Evolutionary conservation across 2,797 vertebrate species (phyloP).

Genomic region (Dendrocincla tyrannina): DNA sequence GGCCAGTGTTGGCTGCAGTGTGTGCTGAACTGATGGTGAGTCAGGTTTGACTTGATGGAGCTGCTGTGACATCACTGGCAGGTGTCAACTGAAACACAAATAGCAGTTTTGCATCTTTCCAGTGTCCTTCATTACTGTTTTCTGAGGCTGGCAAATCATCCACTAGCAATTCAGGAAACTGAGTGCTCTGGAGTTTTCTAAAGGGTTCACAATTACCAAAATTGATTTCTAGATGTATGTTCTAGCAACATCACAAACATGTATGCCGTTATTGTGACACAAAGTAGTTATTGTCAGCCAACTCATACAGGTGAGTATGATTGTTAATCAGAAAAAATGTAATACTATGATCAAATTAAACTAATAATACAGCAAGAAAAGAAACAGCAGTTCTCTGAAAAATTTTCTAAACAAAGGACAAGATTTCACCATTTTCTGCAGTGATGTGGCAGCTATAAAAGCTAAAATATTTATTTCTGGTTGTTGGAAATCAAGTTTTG

Average conservation of each 20-base stretch:
- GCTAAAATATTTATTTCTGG: background rate
- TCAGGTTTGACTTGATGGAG: background rate
- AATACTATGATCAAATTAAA: background rate
- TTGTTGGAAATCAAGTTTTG: background rate
- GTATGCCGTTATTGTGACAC: background rate
- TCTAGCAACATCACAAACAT: background rate
- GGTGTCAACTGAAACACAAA: background rate
- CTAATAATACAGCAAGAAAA: background rate
- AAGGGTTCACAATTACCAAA: background rate
- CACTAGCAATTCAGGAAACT: background rate
- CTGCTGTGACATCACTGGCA: background rate
- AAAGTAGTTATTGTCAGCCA: background rate
- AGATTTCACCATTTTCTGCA: background rate
- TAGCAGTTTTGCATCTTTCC: background rate
- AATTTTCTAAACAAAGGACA: background rate
- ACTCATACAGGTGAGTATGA: background rate
- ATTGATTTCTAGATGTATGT: background rate
- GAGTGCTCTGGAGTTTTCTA: background rate
- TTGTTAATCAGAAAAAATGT: background rate
- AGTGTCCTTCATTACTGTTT: background rate
- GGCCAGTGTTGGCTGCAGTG: too few species aligned
- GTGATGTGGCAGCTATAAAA: background rate
- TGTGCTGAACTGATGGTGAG: background rate
- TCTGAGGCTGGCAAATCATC: background rate
- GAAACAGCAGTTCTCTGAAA: background rate